These are phyloP conservation scores for Adoxophyes honmai DNA, from an alignment of 1,140 invertebrate genomes.

Conservation along the genomic window DNA sequence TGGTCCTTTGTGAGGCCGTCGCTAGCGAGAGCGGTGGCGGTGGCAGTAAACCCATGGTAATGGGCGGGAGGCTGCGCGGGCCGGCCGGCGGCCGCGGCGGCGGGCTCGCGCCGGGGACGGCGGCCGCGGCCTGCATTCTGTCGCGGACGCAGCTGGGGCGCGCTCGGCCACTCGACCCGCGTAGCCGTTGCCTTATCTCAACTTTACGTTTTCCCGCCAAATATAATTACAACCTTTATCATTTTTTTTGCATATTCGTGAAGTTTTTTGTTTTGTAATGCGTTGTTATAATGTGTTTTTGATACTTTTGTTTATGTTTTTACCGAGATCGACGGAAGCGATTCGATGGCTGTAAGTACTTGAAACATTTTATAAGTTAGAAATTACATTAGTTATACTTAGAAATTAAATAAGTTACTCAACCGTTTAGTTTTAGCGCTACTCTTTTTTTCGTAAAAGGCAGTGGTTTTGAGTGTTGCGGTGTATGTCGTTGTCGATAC, in stretches of 20 bases:
- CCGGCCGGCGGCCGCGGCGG: conserved; percentile 59
- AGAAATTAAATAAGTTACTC: no score
- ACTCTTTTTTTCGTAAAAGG: no score
- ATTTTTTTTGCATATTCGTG: conserved; percentile 19
- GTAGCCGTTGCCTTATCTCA: neutral
- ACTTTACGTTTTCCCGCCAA: conserved; percentile 56
- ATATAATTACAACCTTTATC: conserved; percentile 22
- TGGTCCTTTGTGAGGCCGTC: no score
- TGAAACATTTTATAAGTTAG: neutral
- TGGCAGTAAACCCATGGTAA: no score
- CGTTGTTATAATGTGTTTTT: conserved; percentile 59
- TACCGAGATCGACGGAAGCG: conserved; percentile 56
- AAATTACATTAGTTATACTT: neutral
- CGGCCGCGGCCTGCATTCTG: conserved; percentile 37
- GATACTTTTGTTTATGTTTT: conserved; percentile 71
- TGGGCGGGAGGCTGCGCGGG: conserved; percentile 23
- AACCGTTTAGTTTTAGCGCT: no score
- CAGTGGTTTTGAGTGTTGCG: no score
- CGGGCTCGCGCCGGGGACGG: conserved; percentile 28
- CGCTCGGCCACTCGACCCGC: conserved; percentile 29
- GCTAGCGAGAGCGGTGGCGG: no score
- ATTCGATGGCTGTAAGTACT: conserved; percentile 72
- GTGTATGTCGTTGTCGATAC: no score
- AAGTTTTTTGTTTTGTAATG: conserved; percentile 47
- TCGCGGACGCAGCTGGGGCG: conserved; percentile 42